Evolutionary conservation across 2,888 invertebrate genomes (phyloP), one percentile per base, ranked within the genome.

Genomic region (Philopedon plagiatum): DNA sequence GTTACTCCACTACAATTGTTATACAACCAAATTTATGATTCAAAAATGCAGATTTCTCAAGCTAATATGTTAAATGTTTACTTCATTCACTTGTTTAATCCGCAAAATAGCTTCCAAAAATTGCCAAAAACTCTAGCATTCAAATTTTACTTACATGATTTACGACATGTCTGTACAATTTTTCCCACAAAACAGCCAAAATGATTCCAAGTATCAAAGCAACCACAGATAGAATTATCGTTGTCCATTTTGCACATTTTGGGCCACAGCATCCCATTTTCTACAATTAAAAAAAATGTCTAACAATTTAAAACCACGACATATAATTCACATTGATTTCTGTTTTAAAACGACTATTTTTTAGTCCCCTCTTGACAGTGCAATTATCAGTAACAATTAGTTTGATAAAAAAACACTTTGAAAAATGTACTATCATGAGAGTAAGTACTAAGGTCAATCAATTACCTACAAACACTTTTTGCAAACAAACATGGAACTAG

Each of bases 231-330:
- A 78, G 54, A n/a, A 72, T 62, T 44, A 81, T 76, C 2, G 80
- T 77, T 7, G 79, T 77, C 78, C 78, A 80, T 78, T 80, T 79
- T 70, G 77, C 78, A 56, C 81, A 81, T 44, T 54, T 78, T 9
- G 77, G 76, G 11, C 78, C 69, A 72, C 80, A 80, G 58, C 75
- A 78, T 13, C 37, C 57, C 76, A 41, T 70, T 74, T 46, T 26
- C 62, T 65, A 49, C 13, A 66, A 70, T 62, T 3, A 46, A 63
- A 71, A 74, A 21, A 1, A n/a, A 46, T 46, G 2, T 23, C 5
- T 19, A 46, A 23, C 19, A 11, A 13, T 46, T 21, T 11, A 11
- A 11, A 41, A n/a, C n/a, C 18, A 41, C 41, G 34, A 34, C 5
- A 5, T 34, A 34, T 29, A 54, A 18, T 29, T 54, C 5, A 41